Percentiles rank a stretch among this genome's conserved stretches.
phyloP scores from a whole-genome alignment of 2,888 invertebrate species.

The Phasia obesa region DNA sequence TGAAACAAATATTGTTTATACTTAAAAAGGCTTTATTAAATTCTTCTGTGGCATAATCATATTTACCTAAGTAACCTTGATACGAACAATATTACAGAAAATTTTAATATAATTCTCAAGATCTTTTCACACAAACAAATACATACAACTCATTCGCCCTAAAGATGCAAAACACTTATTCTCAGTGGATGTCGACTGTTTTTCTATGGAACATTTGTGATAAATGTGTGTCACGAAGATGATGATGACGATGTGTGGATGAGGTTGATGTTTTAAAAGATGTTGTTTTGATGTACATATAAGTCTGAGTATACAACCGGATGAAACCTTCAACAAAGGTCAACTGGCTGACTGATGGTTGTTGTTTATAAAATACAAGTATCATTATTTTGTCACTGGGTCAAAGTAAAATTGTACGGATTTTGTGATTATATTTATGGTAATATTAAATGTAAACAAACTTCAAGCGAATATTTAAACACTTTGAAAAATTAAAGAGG shows the following conservation, averaged over 20 bases:
- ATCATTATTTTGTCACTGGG: conserved; percentile 30
- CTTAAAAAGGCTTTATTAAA: conserved; percentile 24
- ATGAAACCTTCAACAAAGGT: conserved; percentile 63
- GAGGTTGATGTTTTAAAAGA: conserved; percentile 45
- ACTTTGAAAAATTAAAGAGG: neutral
- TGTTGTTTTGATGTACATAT: conserved; percentile 40
- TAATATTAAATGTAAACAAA: conserved; percentile 30
- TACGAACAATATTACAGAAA: conserved; percentile 21
- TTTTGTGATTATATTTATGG: neutral
- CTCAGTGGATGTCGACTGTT: conserved; percentile 28
- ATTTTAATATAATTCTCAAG: conserved; percentile 41
- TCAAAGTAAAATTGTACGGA: conserved; percentile 46
- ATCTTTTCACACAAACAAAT: conserved; percentile 32
- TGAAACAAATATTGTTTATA: conserved; percentile 5
- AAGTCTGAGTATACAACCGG: conserved; percentile 47
- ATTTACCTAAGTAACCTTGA: conserved; percentile 48
- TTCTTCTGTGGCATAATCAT: conserved; percentile 27
- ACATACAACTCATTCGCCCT: conserved; percentile 34
- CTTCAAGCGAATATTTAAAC: conserved; percentile 14
- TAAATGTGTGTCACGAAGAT: conserved; percentile 37
- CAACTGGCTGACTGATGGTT: conserved; percentile 25
- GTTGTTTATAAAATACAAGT: conserved; percentile 9
- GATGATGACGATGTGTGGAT: neutral
- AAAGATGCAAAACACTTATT: conserved; percentile 36
- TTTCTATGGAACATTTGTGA: conserved; percentile 14